Evolutionary conservation across 2,888 invertebrate species (phyloP).

Genomic region (Cyrtodaria siliqua): DNA sequence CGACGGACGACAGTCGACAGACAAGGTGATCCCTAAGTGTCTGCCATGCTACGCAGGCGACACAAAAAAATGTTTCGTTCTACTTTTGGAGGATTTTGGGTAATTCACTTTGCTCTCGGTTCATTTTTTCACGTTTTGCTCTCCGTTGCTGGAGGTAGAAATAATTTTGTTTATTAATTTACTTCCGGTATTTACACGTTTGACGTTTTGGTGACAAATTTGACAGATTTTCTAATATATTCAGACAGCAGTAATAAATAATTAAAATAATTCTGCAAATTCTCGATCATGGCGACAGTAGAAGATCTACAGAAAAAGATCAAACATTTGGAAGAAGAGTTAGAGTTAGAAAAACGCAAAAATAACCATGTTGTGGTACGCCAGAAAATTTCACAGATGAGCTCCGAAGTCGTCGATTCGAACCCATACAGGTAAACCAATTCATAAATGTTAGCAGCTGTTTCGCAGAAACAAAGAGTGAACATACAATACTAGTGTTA

Average conservation of each 20-base stretch:
- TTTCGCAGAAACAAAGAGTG: too few relatives aligned
- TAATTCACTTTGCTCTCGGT: too few relatives aligned
- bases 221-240: neutral
- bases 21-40: too few relatives aligned
- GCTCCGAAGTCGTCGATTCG: slow-evolving; percentile 97
- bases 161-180: slow-evolving; percentile 21
- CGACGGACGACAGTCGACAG: too few relatives aligned
- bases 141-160: neutral
- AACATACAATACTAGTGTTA: too few relatives aligned
- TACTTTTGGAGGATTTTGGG: too few relatives aligned
- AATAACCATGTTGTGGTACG: slow-evolving; percentile 84
- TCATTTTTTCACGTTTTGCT: too few relatives aligned
- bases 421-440: slow-evolving; percentile 99
- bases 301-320: slow-evolving; percentile 88
- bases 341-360: slow-evolving; percentile 71
- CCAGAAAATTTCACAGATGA: slow-evolving; percentile 95
- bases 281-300: slow-evolving; percentile 83
- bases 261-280: neutral
- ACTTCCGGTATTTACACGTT: slow-evolving; percentile 42
- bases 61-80: too few relatives aligned
- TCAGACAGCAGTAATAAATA: too few relatives aligned
- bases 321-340: slow-evolving; percentile 88
- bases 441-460: too few relatives aligned
- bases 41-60: too few relatives aligned
- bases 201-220: neutral